Evolutionary conservation across 1,140 invertebrate species (phyloP).

Genomic region (Paraescarpia echinospica): DNA sequence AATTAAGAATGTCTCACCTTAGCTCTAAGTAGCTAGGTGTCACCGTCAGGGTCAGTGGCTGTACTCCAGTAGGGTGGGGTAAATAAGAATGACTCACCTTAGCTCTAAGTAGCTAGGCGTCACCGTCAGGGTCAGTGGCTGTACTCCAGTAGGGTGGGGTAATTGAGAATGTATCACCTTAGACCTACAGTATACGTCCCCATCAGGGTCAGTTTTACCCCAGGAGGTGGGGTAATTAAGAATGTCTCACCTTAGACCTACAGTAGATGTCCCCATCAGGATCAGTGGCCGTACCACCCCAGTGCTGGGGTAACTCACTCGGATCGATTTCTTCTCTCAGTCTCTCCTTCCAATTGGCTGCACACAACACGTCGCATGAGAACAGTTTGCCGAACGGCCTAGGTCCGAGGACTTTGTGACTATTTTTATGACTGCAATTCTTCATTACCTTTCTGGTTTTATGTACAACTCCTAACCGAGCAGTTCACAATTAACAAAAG

Average conservation of each 20-base stretch:
- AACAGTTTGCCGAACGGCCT: not conserved
- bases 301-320: constrained; percentile 15
- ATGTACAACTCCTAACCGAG: no score
- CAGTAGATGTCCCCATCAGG: constrained; percentile 20
- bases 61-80: not conserved
- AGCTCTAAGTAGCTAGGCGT: constrained; percentile 1
- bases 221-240: not conserved
- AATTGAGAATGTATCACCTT: constrained; percentile 2
- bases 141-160: not conserved
- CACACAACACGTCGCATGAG: not conserved
- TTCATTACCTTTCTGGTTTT: no score
- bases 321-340: constrained; percentile 18
- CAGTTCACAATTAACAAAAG: not conserved
- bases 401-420: no score
- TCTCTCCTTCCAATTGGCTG: constrained; percentile 21
- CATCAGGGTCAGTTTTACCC: not conserved
- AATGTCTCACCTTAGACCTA: constrained; percentile 14
- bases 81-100: not conserved
- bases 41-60: not conserved
- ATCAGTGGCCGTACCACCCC: constrained; percentile 17
- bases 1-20: not conserved
- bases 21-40: not conserved
- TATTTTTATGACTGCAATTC: no score
- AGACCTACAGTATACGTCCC: not conserved
- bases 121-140: not conserved